These are phyloP conservation scores for Melanogrammus aeglefinus DNA, from an alignment of 2,797 vertebrate species.

Conservation along the genomic window DNA sequence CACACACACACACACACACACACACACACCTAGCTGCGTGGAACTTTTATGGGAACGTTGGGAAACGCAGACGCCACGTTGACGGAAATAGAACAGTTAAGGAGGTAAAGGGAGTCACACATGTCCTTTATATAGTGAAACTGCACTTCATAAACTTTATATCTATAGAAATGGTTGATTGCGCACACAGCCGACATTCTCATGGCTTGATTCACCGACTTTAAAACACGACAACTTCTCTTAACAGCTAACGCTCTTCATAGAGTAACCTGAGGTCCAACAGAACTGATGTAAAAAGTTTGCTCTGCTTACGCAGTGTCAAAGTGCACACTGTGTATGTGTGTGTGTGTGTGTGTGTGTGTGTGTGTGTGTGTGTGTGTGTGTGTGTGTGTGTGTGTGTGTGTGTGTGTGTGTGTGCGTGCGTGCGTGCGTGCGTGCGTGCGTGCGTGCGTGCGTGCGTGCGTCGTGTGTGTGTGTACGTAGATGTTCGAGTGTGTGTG, in stretches of 20 bases:
- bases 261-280: neutral
- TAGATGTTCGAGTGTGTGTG: too few relatives aligned
- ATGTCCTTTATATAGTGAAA: neutral
- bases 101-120: neutral
- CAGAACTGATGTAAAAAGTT: too few relatives aligned
- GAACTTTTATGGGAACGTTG: too few relatives aligned
- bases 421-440: too few relatives aligned
- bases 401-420: neutral
- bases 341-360: too few relatives aligned
- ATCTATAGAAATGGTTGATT: neutral
- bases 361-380: too few relatives aligned
- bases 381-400: neutral
- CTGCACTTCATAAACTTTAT: neutral
- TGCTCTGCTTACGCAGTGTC: neutral
- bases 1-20: too few relatives aligned
- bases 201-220: neutral
- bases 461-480: too few relatives aligned
- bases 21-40: too few relatives aligned
- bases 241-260: neutral
- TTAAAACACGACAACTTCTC: neutral
- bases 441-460: too few relatives aligned
- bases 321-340: neutral
- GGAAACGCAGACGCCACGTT: neutral
- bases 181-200: neutral
- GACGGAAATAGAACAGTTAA: neutral